Conservation (phyloP, 2,797 vertebrate species). For the Sebastes variabilis region DNA sequence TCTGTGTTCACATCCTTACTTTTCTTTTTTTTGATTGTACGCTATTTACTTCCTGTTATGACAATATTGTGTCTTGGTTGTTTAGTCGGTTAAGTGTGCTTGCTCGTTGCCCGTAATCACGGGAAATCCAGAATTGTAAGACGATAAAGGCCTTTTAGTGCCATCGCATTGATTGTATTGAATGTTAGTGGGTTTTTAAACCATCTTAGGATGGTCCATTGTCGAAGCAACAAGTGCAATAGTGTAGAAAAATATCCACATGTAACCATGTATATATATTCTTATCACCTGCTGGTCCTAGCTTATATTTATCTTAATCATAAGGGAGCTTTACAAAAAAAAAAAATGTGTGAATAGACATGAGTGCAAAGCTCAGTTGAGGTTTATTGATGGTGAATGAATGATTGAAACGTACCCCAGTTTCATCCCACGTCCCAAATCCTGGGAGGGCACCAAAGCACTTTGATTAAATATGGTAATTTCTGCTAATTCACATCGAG, state of each 20-base stretch:
- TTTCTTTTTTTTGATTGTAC: slow-evolving; percentile 16
- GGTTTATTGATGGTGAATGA: slow-evolving; percentile 9
- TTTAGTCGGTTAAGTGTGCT: slow-evolving; percentile 28
- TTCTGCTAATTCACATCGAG: neutral
- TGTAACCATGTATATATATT: slow-evolving; percentile 42
- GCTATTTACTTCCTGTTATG: slow-evolving; percentile 20
- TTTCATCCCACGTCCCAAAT: slow-evolving; percentile 26
- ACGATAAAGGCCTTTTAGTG: slow-evolving; percentile 29
- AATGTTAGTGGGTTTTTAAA: slow-evolving; percentile 47
- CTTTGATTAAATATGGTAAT: slow-evolving; percentile 48
- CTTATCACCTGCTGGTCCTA: slow-evolving; percentile 28
- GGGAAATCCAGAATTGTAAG: slow-evolving; percentile 71
- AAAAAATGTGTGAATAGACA: slow-evolving; percentile 11
- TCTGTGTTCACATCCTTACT: slow-evolving; percentile 33
- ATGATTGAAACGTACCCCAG: slow-evolving; percentile 18
- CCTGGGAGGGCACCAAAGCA: slow-evolving; percentile 40
- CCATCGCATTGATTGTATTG: slow-evolving; percentile 29
- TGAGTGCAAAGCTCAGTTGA: slow-evolving; percentile 10
- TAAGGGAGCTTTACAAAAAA: slow-evolving; percentile 35
- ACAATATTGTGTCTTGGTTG: slow-evolving; percentile 29
- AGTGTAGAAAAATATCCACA: slow-evolving; percentile 46
- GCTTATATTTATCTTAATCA: slow-evolving; percentile 27
- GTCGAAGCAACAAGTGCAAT: slow-evolving; percentile 56
- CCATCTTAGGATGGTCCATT: slow-evolving; percentile 2
- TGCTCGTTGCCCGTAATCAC: neutral